Percentiles rank a stretch among this genome's conserved stretches.
phyloP scores from a whole-genome alignment of 2,113 vertebrate genomes.

The Neogale vison region DNA sequence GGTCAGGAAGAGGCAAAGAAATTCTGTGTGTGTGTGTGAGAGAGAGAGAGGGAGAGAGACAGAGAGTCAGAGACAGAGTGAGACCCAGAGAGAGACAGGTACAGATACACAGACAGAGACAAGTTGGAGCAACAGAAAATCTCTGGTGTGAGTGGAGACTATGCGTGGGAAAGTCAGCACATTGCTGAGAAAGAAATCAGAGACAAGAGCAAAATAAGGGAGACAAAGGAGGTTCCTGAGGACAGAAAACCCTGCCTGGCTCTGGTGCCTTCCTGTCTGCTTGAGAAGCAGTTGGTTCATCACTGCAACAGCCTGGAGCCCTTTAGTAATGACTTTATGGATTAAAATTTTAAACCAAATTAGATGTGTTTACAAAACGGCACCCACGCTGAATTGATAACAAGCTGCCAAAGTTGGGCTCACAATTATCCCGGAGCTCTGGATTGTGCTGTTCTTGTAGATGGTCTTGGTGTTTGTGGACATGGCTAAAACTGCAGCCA shows the following conservation, averaged over 20 bases:
- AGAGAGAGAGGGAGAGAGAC: no score
- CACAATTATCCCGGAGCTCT: no score
- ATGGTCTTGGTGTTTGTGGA: not conserved
- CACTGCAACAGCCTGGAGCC: slow-evolving; percentile 6
- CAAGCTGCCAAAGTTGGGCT: not conserved
- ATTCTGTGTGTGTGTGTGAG: not conserved
- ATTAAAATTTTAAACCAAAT: slow-evolving; percentile 64
- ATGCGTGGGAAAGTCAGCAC: not conserved
- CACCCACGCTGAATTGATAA: not conserved
- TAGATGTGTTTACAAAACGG: slow-evolving; percentile 34
- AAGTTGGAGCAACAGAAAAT: not conserved
- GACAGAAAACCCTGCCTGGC: not conserved
- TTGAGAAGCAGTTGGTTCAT: not conserved
- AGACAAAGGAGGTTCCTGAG: not conserved
- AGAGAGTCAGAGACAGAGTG: not conserved
- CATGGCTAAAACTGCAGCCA: fast-evolving
- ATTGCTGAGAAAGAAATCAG: not conserved
- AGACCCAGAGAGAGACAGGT: not conserved
- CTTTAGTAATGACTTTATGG: slow-evolving; percentile 46
- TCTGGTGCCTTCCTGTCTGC: not conserved
- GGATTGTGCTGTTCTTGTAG: not conserved
- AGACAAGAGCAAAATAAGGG: not conserved
- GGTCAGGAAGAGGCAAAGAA: not conserved
- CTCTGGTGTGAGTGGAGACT: not conserved
- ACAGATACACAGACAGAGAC: not conserved